phyloP scores from a whole-genome alignment of 2,888 invertebrate genomes.

The Eristalis tenax region DNA sequence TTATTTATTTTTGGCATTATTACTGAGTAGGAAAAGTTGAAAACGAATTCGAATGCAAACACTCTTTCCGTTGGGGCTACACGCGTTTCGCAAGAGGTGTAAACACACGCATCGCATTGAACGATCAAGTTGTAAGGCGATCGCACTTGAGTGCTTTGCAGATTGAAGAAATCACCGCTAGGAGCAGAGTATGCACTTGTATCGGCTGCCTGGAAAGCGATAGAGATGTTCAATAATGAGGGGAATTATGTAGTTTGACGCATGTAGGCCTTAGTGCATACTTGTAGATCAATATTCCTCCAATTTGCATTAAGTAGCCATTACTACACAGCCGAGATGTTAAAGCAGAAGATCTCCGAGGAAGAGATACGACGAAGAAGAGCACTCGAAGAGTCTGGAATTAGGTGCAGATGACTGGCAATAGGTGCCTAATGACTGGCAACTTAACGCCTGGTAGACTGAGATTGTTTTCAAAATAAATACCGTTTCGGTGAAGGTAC shows the following conservation, averaged over 20 bases:
- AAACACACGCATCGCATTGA: constrained; percentile 18
- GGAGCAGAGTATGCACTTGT: constrained; percentile 1
- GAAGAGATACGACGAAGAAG: neutral
- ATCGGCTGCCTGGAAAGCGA: neutral
- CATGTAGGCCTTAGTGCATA: constrained; percentile 9
- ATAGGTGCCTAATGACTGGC: neutral
- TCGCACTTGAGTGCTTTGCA: neutral
- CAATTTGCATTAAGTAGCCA: constrained; percentile 32
- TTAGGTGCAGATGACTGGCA: neutral
- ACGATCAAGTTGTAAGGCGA: constrained; percentile 19
- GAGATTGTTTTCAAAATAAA: neutral
- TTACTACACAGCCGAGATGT: neutral
- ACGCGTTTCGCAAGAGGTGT: constrained; percentile 32
- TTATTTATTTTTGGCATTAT: constrained; percentile 29
- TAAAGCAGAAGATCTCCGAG: neutral
- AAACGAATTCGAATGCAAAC: constrained; percentile 29
- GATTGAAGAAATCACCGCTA: constrained; percentile 5
- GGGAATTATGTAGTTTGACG: constrained; percentile 30
- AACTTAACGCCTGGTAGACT: neutral
- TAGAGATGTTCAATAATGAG: constrained; percentile 16
- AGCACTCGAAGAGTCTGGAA: neutral
- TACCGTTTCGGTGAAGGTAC: neutral
- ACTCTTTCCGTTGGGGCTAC: neutral
- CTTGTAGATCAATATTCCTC: constrained; percentile 3
- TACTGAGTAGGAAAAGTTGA: constrained; percentile 16